These are phyloP conservation scores for Onthophagus sagittarius DNA, from an alignment of 2,888 invertebrate genomes.

Conservation along the genomic window DNA sequence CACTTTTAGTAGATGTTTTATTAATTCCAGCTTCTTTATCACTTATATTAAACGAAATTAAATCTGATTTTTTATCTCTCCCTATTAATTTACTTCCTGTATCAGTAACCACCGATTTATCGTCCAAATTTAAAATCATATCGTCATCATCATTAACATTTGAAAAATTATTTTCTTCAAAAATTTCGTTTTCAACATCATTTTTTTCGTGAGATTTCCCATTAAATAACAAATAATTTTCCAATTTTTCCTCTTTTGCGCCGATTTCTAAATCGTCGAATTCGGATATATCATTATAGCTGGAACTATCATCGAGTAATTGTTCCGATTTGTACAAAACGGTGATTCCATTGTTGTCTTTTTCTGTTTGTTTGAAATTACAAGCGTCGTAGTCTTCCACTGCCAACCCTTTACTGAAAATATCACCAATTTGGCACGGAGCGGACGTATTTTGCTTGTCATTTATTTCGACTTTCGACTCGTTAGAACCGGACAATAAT, in stretches of 20 bases:
- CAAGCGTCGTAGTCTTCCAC: neutral
- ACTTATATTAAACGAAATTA: too few species aligned
- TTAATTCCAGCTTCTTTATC: too few species aligned
- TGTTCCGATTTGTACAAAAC: neutral
- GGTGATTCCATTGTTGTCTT: neutral
- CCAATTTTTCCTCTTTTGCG: neutral
- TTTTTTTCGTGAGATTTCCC: neutral
- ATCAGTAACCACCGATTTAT: too few species aligned
- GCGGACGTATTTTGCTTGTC: slow-evolving; percentile 10
- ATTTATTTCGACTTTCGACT: slow-evolving; percentile 16
- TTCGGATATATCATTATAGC: neutral
- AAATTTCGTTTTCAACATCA: neutral
- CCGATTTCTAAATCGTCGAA: neutral
- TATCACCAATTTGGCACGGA: slow-evolving; percentile 3
- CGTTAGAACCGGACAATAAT: slow-evolving; percentile 19
- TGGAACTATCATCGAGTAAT: neutral
- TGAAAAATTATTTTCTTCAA: neutral
- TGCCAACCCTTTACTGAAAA: slow-evolving; percentile 18
- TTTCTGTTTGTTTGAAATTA: neutral
- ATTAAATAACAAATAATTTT: neutral
- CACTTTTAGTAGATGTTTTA: too few species aligned
- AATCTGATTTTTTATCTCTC: too few species aligned
- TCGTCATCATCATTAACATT: neutral
- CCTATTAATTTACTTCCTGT: too few species aligned
- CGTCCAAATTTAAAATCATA: too few species aligned